These are phyloP conservation scores for Archaeoteleia sp. DNA, from an alignment of 2,888 invertebrate species.

Conservation along the genomic window DNA sequence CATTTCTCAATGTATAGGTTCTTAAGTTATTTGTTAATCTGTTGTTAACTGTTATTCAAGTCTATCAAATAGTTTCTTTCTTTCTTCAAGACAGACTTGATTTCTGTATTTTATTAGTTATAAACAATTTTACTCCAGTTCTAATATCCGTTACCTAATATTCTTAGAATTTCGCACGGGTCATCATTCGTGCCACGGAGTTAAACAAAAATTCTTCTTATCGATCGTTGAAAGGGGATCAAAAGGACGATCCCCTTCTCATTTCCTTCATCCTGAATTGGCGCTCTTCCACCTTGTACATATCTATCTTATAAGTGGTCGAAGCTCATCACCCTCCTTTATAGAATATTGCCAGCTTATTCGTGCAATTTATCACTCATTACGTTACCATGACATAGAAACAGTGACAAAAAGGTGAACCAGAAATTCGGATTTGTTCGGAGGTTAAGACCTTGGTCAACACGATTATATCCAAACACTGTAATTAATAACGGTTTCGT, in stretches of 20 bases:
- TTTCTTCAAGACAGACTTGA: not conserved
- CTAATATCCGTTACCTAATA: constrained; percentile 26
- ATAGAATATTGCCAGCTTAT: constrained; percentile 31
- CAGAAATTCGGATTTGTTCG: constrained; percentile 24
- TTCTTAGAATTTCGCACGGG: constrained; percentile 37
- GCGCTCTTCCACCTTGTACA: constrained; percentile 15
- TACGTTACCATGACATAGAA: constrained; percentile 59
- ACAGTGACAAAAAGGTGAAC: constrained; percentile 46
- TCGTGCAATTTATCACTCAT: constrained; percentile 62
- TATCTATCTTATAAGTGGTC: constrained; percentile 26
- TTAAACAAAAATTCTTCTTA: constrained; percentile 30
- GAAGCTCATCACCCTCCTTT: constrained; percentile 14
- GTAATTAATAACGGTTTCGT: constrained; percentile 50
- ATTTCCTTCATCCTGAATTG: constrained; percentile 28
- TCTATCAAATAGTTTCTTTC: not conserved
- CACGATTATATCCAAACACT: constrained; percentile 26
- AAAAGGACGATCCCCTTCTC: constrained; percentile 37
- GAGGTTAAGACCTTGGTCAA: constrained; percentile 20
- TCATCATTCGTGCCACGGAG: constrained; percentile 7
- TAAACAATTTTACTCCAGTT: constrained; percentile 13
- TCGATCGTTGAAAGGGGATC: constrained; percentile 34
- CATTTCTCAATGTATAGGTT: not conserved
- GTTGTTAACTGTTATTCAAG: not conserved
- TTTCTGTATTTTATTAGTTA: constrained; percentile 18
- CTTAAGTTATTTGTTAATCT: not conserved